phyloP scores from a whole-genome alignment of 2,113 vertebrate genomes.

The Benitochromis conjunctus region DNA sequence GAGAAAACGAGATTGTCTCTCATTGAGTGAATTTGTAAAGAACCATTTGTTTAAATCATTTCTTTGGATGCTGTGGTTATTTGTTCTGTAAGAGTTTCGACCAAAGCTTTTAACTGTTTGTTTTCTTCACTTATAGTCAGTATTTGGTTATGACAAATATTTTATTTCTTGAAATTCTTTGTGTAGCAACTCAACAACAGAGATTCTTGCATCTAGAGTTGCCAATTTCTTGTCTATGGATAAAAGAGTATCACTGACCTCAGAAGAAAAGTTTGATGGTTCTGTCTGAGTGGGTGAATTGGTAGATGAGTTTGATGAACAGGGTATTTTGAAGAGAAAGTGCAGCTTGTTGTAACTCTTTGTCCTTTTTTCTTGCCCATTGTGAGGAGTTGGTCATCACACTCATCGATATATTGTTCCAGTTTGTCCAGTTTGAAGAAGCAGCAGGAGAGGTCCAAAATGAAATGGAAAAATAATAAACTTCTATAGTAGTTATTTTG shows the following conservation, averaged over 20 bases:
- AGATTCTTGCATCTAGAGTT: background rate
- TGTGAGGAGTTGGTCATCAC: background rate
- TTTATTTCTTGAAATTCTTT: background rate
- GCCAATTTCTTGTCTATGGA: background rate
- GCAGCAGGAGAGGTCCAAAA: background rate
- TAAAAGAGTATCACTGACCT: background rate
- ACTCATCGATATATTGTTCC: background rate
- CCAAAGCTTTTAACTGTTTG: background rate
- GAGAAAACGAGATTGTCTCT: background rate
- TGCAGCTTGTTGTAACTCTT: background rate
- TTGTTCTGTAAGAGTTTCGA: background rate
- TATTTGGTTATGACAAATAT: background rate
- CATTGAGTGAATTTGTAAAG: background rate
- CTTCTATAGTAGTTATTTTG: background rate
- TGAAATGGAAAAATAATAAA: background rate
- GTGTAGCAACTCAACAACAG: background rate
- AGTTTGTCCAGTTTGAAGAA: background rate
- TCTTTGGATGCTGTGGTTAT: background rate
- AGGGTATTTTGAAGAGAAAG: background rate
- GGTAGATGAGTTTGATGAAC: background rate
- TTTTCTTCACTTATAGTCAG: background rate
- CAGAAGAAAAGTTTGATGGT: background rate
- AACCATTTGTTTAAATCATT: background rate
- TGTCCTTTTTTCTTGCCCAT: background rate
- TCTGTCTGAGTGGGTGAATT: background rate